Conservation (phyloP, 2,113 vertebrate species). For the Peromyscus polionotus region DNA sequence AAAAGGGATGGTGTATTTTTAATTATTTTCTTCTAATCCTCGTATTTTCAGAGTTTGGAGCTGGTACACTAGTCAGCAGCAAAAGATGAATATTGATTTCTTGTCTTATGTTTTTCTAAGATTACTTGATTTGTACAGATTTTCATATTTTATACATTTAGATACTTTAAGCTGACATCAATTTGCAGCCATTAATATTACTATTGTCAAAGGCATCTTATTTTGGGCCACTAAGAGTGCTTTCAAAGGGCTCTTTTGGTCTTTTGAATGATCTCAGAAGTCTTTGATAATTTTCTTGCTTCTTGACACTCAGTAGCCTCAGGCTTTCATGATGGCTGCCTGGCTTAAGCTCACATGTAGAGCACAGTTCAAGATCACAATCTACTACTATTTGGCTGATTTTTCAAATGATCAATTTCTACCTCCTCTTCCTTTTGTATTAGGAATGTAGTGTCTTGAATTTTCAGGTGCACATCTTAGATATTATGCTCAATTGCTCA, state of each 20-base stretch:
- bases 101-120: not conserved
- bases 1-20: not conserved
- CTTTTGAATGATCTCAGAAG: not conserved
- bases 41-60: not conserved
- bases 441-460: not conserved
- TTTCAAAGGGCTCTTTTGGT: not conserved
- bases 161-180: not conserved
- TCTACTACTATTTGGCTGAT: not conserved
- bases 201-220: not conserved
- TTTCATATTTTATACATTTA: not conserved
- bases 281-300: not conserved
- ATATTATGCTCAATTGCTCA: not conserved
- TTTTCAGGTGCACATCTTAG: not conserved
- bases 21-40: not conserved
- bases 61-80: not conserved
- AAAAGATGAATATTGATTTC: not conserved
- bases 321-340: not conserved
- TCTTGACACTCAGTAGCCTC: not conserved
- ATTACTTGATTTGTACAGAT: not conserved
- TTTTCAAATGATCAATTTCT: not conserved
- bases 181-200: not conserved
- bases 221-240: not conserved
- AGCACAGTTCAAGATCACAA: not conserved
- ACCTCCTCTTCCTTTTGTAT: not conserved
- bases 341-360: not conserved